These are phyloP conservation scores for Helostoma temminkii DNA, from an alignment of 2,797 vertebrate genomes.

Conservation along the genomic window DNA sequence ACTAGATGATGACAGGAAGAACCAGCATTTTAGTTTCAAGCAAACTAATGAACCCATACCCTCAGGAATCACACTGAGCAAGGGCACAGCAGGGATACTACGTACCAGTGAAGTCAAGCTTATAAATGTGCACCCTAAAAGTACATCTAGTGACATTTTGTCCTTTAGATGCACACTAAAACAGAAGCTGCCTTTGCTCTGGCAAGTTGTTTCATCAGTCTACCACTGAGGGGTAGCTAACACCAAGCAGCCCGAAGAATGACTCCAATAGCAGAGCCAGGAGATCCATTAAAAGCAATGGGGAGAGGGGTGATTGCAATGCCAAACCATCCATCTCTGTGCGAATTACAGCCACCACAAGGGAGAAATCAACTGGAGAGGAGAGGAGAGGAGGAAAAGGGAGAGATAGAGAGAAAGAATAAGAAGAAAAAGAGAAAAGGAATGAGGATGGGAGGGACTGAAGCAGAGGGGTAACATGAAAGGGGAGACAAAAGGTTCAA, in stretches of 20 bases:
- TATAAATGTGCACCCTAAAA: not conserved
- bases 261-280: constrained; percentile 32
- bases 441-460: not conserved
- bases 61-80: not conserved
- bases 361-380: constrained; percentile 35
- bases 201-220: constrained; percentile 32
- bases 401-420: not conserved
- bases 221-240: constrained; percentile 20
- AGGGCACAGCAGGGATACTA: not conserved
- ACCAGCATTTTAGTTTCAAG: not conserved
- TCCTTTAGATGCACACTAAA: constrained; percentile 37
- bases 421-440: not conserved
- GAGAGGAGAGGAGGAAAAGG: not conserved
- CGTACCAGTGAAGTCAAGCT: constrained; percentile 4
- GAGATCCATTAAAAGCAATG: constrained; percentile 55
- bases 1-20: not conserved
- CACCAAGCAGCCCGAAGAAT: constrained; percentile 2
- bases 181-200: not conserved
- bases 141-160: not conserved
- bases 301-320: constrained; percentile 45
- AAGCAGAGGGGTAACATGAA: not conserved
- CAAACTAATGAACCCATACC: not conserved
- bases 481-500: not conserved
- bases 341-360: constrained; percentile 57
- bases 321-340: constrained; percentile 51